phyloP scores from a whole-genome alignment of 92 coral and sea anemone genomes.

The Siderastrea radians region DNA sequence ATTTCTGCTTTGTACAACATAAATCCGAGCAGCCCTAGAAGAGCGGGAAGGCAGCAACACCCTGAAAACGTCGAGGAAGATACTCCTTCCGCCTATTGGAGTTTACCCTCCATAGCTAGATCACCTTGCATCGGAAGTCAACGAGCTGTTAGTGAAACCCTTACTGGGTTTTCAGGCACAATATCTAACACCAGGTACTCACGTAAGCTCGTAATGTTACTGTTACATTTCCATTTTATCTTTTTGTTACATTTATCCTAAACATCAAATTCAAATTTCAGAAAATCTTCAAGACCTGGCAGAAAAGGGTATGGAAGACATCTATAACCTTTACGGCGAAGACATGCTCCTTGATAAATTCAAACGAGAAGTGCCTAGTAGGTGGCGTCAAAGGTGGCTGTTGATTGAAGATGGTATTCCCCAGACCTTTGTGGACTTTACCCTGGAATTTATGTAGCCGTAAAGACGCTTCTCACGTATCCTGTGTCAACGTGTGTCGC shows the following conservation, averaged over 20 bases:
- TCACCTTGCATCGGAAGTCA: too few species aligned
- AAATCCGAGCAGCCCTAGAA: too few species aligned
- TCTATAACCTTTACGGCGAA: constrained; percentile 54
- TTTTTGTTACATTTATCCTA: constrained; percentile 31
- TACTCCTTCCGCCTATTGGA: too few species aligned
- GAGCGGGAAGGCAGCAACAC: too few species aligned
- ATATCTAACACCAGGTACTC: too few species aligned
- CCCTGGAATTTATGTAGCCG: constrained; percentile 59
- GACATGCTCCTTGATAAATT: constrained; percentile 37
- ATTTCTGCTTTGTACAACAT: too few species aligned
- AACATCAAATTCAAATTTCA: constrained; percentile 66
- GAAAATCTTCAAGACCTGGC: constrained; percentile 57
- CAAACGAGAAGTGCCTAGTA: constrained; percentile 47
- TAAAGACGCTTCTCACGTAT: constrained; percentile 26
- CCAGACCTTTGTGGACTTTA: constrained; percentile 41
- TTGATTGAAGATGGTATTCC: constrained; percentile 25
- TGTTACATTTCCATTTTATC: too few species aligned
- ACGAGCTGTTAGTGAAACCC: too few species aligned
- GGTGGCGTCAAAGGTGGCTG: constrained; percentile 43
- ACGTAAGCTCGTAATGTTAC: too few species aligned
- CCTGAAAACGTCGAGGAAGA: too few species aligned
- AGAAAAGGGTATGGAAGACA: constrained; percentile 44
- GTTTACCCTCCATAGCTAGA: too few species aligned
- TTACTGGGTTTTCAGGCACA: too few species aligned
- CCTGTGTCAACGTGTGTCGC: constrained; percentile 56